Evolutionary conservation across 2,888 invertebrate species (phyloP).

Genomic region (Pterostichus niger): DNA sequence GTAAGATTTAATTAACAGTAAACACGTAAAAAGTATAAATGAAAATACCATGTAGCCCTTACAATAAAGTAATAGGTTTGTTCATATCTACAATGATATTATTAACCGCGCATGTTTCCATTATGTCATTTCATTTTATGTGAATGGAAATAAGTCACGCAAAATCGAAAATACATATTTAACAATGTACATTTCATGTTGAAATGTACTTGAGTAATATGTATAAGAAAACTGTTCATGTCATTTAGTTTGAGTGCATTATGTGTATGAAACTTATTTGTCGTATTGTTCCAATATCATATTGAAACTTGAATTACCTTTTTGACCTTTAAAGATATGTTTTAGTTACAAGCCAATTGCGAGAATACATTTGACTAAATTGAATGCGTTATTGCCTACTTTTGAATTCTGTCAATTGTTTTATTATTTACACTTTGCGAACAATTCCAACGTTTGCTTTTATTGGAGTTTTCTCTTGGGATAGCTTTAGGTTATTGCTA

Average conservation of each 20-base stretch:
- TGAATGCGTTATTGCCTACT: no score
- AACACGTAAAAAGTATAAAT: neutral
- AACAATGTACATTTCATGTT: slow-evolving; percentile 35
- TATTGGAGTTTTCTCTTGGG: no score
- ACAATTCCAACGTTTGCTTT: no score
- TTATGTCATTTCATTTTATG: slow-evolving; percentile 39
- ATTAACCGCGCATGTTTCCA: slow-evolving; percentile 26
- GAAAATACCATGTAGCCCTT: neutral
- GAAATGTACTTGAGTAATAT: slow-evolving; percentile 10
- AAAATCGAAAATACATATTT: slow-evolving; percentile 43
- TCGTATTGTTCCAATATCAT: neutral
- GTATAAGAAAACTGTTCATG: slow-evolving; percentile 17
- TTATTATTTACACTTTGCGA: no score
- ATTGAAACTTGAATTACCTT: neutral
- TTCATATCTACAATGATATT: slow-evolving; percentile 31
- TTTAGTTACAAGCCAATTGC: no score
- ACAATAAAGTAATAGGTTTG: slow-evolving; percentile 25
- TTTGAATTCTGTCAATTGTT: no score
- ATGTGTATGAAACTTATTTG: slow-evolving; percentile 3
- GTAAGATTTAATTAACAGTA: slow-evolving; percentile 13
- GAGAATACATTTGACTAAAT: no score
- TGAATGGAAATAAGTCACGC: slow-evolving; percentile 53
- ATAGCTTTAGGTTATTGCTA: no score
- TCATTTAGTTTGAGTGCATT: slow-evolving; percentile 39
- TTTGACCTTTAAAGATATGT: neutral